Evolutionary conservation across 2,797 vertebrate genomes (phyloP), one percentile per base, ranked within the genome.

Genomic region (Emydoidea blandingii): DNA sequence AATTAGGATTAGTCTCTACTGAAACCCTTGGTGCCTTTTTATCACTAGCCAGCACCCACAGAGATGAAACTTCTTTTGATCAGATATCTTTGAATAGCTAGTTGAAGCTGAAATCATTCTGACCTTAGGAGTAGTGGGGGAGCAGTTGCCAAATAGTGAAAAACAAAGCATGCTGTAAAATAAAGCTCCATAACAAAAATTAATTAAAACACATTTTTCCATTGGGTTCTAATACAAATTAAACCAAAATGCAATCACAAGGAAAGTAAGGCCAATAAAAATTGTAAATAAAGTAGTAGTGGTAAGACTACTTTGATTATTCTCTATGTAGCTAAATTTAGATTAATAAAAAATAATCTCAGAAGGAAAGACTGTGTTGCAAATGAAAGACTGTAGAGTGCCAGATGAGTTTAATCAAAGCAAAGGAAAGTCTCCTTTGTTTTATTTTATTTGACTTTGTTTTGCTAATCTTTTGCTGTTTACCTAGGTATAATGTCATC

Each of bases 191-290:
- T 89, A 97, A 95, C 1, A 0, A 97, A 97, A 54, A 97, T 96
- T 95, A 92, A 91, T 91, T 97, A 97, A 97, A 96, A 94, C 6
- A 56, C 93, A 80, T 91, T 97, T 97, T 97, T 95, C 92, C 85
- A 93, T 37, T 52, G 52, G 92, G 88, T 86, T 96, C 76, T 90
- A 82, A 83, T 86, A 92, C 37, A 95, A 96, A 93, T 96, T 94
- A 97, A 97, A 92, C 27, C 14, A 68, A 94, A 72, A 87, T 78
- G 72, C 62, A 95, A 93, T 94, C 96, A 91, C 87, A 93, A 68
- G 29, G 57, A 95, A 97, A 96, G 96, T 92, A 89, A 95, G 56
- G 49, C 89, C 86, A 96, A 96, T 94, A 96, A 94, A 97, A 95
- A 94, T 81, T 3, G 8, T 87, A 92, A 95, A 94, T 95, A 95